phyloP scores from a whole-genome alignment of 2,888 invertebrate species.

The Carabus problematicus region DNA sequence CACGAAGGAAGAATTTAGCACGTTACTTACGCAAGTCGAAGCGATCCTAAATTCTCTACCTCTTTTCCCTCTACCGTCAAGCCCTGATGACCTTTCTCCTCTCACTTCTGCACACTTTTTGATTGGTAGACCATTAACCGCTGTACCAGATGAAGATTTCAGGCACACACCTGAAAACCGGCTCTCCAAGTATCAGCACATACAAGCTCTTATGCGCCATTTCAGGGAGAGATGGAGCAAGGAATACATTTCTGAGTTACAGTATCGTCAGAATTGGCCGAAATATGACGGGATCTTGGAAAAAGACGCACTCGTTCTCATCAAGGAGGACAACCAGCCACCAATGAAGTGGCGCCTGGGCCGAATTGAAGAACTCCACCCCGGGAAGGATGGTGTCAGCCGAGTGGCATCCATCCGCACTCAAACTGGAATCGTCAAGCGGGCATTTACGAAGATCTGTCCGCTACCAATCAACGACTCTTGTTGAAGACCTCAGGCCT shows the following conservation, averaged over 20 bases:
- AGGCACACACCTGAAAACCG: no score
- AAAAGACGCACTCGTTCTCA: not conserved
- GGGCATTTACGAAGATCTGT: not conserved
- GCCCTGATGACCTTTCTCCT: not conserved
- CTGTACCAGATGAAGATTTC: constrained; percentile 3
- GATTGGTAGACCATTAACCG: not conserved
- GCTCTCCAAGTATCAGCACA: not conserved
- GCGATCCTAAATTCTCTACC: constrained; percentile 3
- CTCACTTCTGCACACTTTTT: not conserved
- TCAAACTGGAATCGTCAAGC: not conserved
- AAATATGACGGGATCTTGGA: no score
- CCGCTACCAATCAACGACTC: constrained; percentile 1
- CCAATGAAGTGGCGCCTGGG: not conserved
- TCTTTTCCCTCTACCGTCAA: not conserved
- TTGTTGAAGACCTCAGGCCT: not conserved
- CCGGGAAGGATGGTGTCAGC: not conserved
- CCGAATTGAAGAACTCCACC: no score
- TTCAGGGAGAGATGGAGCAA: no score
- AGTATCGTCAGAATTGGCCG: no score
- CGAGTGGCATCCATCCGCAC: not conserved
- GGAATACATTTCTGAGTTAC: no score
- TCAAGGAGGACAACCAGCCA: not conserved
- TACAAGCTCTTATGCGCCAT: not conserved
- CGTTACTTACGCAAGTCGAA: not conserved
- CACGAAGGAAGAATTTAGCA: not conserved